phyloP scores from a whole-genome alignment of 2,888 invertebrate genomes.

The Smittia sp. region DNA sequence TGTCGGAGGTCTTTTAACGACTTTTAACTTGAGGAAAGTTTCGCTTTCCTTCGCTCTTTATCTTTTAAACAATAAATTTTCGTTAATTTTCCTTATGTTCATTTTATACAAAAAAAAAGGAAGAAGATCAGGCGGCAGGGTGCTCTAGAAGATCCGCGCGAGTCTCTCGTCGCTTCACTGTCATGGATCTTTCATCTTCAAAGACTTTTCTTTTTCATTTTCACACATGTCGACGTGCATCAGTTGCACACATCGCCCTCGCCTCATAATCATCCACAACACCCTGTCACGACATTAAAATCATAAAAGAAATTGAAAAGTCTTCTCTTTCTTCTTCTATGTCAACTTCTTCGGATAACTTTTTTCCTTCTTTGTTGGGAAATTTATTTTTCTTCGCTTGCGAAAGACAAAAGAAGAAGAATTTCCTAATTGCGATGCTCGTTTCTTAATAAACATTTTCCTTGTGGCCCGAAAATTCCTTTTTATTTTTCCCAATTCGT shows the following conservation, averaged over 20 bases:
- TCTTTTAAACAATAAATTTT: constrained; percentile 29
- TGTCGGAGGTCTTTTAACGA: constrained; percentile 12
- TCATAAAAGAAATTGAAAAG: constrained; percentile 23
- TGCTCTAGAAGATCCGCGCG: no score
- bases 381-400: background rate
- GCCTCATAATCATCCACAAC: background rate
- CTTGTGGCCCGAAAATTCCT: background rate
- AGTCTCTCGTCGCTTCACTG: no score
- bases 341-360: background rate
- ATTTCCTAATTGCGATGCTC: constrained; percentile 21
- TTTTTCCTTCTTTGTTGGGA: constrained; percentile 2
- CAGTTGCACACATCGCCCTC: no score
- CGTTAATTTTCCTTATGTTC: constrained; percentile 17
- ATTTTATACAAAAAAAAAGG: constrained; percentile 19
- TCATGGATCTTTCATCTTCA: no score
- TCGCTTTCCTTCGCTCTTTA: constrained; percentile 14
- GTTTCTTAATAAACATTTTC: constrained; percentile 15
- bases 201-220: no score
- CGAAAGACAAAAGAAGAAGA: constrained; percentile 14
- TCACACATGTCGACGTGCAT: no score
- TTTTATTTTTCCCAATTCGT: constrained; percentile 15
- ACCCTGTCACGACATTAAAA: constrained; percentile 5
- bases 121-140: no score
- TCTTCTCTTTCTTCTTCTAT: background rate
- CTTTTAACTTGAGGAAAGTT: constrained; percentile 3